Conservation (phyloP, 2,888 invertebrate genomes). For the Caenorhabditis sulstoni region DNA sequence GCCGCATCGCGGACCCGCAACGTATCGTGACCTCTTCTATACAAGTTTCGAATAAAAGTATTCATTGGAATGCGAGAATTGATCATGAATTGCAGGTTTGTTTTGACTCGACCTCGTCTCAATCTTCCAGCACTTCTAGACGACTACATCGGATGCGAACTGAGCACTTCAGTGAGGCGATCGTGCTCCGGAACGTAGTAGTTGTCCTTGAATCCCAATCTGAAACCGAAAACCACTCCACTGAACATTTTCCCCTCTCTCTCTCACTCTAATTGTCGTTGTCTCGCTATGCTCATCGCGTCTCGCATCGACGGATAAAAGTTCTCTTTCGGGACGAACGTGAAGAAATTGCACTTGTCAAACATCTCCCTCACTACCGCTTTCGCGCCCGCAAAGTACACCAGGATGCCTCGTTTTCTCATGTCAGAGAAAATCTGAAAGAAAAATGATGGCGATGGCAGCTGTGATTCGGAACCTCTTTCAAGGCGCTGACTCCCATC, state of each 20-base stretch:
- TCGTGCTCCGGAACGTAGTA: slow-evolving; percentile 65
- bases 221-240: too few relatives aligned
- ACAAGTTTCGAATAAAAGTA: too few relatives aligned
- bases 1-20: background rate
- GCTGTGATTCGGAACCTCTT: slow-evolving; percentile 72
- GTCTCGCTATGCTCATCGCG: slow-evolving; percentile 77
- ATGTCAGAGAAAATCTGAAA: slow-evolving; percentile 71
- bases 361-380: slow-evolving; percentile 79
- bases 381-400: slow-evolving; percentile 80
- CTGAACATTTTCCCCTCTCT: too few relatives aligned
- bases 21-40: background rate
- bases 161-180: slow-evolving; percentile 64
- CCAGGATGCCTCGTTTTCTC: slow-evolving; percentile 71
- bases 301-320: slow-evolving; percentile 80
- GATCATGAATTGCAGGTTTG: slow-evolving; percentile 1
- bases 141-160: slow-evolving; percentile 59
- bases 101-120: background rate
- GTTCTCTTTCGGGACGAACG: slow-evolving; percentile 77
- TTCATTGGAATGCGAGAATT: too few relatives aligned
- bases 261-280: slow-evolving; percentile 68
- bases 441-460: too few relatives aligned
- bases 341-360: slow-evolving; percentile 75
- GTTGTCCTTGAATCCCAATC: slow-evolving; percentile 54
- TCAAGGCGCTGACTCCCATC: slow-evolving; percentile 79
- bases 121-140: background rate